Percentiles rank a stretch among this genome's conserved stretches.
Evolutionary conservation across 2,888 invertebrate genomes (phyloP).

Genomic region (Aphodius granarius): DNA sequence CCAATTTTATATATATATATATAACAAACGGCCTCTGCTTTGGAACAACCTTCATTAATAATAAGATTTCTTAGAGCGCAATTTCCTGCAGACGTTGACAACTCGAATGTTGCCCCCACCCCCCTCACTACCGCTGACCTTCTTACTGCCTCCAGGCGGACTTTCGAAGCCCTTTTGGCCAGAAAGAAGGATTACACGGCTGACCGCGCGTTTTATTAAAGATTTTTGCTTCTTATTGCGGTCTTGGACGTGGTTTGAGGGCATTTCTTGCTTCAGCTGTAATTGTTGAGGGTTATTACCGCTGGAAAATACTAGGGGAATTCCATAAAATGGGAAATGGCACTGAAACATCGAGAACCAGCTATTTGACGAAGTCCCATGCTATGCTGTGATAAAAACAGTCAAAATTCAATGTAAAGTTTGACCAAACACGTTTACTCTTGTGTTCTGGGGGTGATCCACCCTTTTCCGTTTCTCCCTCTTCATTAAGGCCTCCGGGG

Average conservation of each 20-base stretch:
- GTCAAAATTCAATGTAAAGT: too few species aligned
- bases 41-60: conserved; percentile 9
- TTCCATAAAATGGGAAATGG: neutral
- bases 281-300: neutral
- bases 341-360: neutral
- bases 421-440: too few species aligned
- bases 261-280: too few species aligned
- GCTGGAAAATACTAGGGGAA: neutral
- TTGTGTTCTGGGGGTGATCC: neutral
- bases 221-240: neutral
- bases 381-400: too few species aligned
- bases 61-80: conserved; percentile 13
- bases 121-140: neutral
- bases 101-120: conserved; percentile 1
- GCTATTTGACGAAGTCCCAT: neutral
- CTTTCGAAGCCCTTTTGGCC: neutral
- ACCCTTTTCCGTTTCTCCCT: neutral
- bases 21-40: conserved; percentile 7
- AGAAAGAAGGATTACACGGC: neutral
- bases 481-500: conserved; percentile 5
- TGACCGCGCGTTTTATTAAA: neutral
- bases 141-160: neutral
- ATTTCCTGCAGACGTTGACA: conserved; percentile 14
- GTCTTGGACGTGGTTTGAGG: too few species aligned
- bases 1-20: neutral